Conservation (phyloP, 2,888 invertebrate genomes). For the Strigamia crassipes region DNA sequence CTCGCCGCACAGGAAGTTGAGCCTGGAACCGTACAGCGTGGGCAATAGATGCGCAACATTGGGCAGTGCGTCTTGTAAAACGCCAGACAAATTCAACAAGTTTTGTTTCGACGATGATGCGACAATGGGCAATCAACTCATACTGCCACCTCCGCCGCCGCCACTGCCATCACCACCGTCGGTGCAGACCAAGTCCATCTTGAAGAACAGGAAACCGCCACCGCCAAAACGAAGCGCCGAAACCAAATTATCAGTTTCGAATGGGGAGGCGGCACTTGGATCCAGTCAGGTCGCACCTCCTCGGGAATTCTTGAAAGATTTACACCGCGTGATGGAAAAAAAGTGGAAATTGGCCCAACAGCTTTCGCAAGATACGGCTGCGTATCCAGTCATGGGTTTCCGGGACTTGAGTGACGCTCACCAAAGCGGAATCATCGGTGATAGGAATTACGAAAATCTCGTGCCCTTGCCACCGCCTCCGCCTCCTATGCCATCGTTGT, state of each 20-base stretch:
- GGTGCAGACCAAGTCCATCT: constrained; percentile 26
- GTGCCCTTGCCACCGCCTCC: constrained; percentile 52
- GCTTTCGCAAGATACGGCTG: constrained; percentile 79
- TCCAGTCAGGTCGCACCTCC: constrained; percentile 56
- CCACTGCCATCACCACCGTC: constrained; percentile 51
- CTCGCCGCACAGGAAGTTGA: constrained; percentile 20
- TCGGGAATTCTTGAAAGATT: constrained; percentile 79
- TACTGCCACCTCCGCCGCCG: constrained; percentile 51
- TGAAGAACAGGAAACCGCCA: constrained; percentile 46
- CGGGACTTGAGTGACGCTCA: constrained; percentile 59
- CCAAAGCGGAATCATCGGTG: background rate
- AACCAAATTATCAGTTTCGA: constrained; percentile 66
- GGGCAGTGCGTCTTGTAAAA: background rate
- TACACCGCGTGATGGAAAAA: constrained; percentile 89
- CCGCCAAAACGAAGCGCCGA: constrained; percentile 78
- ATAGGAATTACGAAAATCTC: background rate
- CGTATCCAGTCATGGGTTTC: constrained; percentile 88
- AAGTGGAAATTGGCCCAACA: constrained; percentile 88
- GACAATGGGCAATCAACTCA: constrained; percentile 50
- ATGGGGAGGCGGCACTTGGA: constrained; percentile 65
- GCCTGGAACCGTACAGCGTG: constrained; percentile 32
- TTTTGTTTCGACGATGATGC: constrained; percentile 50
- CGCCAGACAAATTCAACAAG: constrained; percentile 36
- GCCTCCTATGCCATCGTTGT: constrained; percentile 51
- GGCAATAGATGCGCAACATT: background rate